A percentile compares a stretch with the other conserved stretches of the same genome.
These are phyloP conservation scores for Oreochromis aureus DNA, from an alignment of 2,113 vertebrate genomes.

Conservation along the genomic window DNA sequence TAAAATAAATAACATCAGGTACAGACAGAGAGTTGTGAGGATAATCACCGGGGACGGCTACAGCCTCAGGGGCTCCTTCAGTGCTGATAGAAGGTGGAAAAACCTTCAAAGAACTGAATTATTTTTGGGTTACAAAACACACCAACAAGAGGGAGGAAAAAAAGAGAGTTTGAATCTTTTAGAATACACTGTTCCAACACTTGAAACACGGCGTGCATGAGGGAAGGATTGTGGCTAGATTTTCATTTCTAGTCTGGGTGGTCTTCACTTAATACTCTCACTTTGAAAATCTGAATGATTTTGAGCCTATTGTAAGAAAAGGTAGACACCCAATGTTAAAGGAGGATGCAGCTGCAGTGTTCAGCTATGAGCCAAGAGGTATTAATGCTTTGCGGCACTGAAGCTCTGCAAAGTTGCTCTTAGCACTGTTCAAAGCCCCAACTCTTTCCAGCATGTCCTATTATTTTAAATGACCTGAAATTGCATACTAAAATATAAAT, in stretches of 20 bases:
- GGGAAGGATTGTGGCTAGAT: background rate
- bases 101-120: conserved; percentile 6
- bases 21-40: conserved; percentile 27
- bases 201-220: background rate
- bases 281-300: background rate
- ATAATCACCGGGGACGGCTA: conserved; percentile 44
- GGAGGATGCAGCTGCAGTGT: background rate
- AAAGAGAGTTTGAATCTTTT: background rate
- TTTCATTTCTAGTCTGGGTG: background rate
- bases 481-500: background rate
- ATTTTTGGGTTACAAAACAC: conserved; percentile 13
- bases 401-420: background rate
- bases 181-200: background rate
- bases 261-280: background rate
- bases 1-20: conserved; percentile 57
- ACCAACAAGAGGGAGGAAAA: background rate
- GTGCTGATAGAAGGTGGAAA: conserved; percentile 32
- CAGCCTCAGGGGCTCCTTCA: conserved; percentile 31
- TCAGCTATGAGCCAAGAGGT: background rate
- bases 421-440: background rate
- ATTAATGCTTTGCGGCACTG: background rate
- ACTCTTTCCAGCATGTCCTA: background rate
- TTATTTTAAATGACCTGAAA: background rate
- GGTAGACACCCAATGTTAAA: background rate
- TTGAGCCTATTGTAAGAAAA: background rate